Base-by-base conservation (phyloP, 2,888 invertebrate genomes). In the Aporophyla lueneburgensis region DNA sequence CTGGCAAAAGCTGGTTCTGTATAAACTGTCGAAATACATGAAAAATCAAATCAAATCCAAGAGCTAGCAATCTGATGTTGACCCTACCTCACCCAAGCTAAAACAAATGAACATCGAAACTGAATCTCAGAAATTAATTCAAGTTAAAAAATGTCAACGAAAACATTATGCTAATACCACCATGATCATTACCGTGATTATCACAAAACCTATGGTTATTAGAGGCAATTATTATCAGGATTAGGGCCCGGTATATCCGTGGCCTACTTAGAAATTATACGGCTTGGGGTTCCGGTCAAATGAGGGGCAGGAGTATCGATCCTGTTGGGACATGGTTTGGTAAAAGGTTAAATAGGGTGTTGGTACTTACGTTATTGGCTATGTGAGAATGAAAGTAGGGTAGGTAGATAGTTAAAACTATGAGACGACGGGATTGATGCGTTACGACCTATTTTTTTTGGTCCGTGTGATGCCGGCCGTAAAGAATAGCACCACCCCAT, bases 191-290 rank as follows among this genome's bases (percentile, higher is more conserved):
- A n/a, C 58, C 58, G 27, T 59, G 21, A 74, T 81, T 67, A 83
- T 76, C 61, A 56, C 46, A 54, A 53, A 66, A 46, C 46, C 67
- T 65, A 58, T 77, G 73, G 53, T 61, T 80, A 70, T 78, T 70
- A 65, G 56, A 12, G 46, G 1, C 59, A 78, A 83, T 79, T 85
- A 76, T 74, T 12, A 46, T 24, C 5, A n/a, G 66, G 82, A 53
- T 74, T 62, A 79, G 46, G 59, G n/a, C 43, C 53, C 6, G 66
- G 76, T 53, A 24, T 58, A 54, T 16, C 46, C 21, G 56, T 84
- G 71, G 49, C 86, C 84, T 86, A 74, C 72, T 86, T 86, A 12
- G 16, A 19, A 76, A 74, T 83, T 75, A 70, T 70, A 66, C n/a
- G 43, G 59, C 67, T 61, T 24, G 46, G 66, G 59, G 40, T 51